Base-by-base conservation (phyloP, 37 sponge, comb jelly and placozoan species). In the Ianthella basta region DNA sequence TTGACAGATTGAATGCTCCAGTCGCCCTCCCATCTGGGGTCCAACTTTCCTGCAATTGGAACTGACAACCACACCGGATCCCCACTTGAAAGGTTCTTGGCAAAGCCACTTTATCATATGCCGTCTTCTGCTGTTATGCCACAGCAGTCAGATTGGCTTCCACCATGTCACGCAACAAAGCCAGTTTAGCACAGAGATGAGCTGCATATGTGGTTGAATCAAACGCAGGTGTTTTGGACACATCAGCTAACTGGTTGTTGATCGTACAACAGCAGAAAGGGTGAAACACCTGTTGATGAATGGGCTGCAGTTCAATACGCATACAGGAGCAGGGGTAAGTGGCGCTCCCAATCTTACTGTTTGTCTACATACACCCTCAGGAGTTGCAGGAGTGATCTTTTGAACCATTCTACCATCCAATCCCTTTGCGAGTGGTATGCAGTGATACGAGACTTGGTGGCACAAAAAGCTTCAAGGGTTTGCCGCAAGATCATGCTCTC, bases 11-110 rank as follows among this genome's bases (percentile, higher is more conserved):
- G 24, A 30, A 63, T 10, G 3, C 5, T 63, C 65, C 65, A 63
- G 27, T 29, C 29, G 8, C 65, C 65, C 5, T 63, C 65, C 65
- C 65, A 63, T 10, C 8, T 24, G 24, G 65, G 65, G 12, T 63
- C 65, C 29, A 63, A 5, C 12, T 63, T 63, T 29, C 29, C 29
- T 12, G 65, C 65, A 12, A 10, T 63, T 24, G 65, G 65, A 10
- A 63, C 29, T 30, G 65, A 63, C 65, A 63, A 63, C 65, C 65
- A 63, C 65, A 63, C 65, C 24, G 5, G 65, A 63, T 63, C 65
- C 65, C 65, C 29, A 10, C 65, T 63, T 5, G 27, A 63, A 63
- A 10, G 27, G 24, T 63, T 10, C 27, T 63, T 24, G 65, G 24
- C 27, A 5, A 29, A 63, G 65, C 3, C 27, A 3, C 5, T 63